phyloP scores from a whole-genome alignment of 2,797 vertebrate species.

The Crenichthys baileyi region DNA sequence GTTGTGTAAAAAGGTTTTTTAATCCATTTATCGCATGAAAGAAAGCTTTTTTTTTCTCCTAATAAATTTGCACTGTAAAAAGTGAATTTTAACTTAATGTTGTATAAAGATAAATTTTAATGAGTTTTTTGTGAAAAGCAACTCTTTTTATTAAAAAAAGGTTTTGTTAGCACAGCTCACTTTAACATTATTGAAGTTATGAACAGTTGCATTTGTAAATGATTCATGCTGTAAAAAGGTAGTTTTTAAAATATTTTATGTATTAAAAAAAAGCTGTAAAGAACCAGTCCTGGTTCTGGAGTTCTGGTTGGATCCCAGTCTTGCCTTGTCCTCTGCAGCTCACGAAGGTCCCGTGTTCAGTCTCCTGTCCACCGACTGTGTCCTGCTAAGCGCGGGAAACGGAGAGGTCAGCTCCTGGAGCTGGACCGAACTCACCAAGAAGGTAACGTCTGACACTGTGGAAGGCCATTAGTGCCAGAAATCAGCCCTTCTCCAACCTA shows the following conservation, averaged over 20 bases:
- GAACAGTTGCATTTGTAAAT: background rate
- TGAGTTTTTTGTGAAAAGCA: too few species aligned
- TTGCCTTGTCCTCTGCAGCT: conserved; percentile 69
- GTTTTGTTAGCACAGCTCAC: too few species aligned
- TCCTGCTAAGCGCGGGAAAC: conserved; percentile 82
- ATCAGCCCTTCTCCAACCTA: background rate
- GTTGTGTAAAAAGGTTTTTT: too few species aligned
- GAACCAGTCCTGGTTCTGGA: background rate
- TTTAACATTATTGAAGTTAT: too few species aligned
- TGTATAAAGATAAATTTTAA: too few species aligned
- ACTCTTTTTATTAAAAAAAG: too few species aligned
- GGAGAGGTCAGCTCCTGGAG: conserved; percentile 90
- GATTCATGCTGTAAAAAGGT: background rate
- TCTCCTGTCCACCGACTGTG: conserved; percentile 83
- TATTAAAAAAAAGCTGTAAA: too few species aligned
- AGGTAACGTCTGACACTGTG: conserved; percentile 60
- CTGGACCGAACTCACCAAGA: conserved; percentile 89
- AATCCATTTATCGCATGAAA: background rate
- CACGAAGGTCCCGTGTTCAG: conserved; percentile 88
- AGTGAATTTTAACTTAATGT: too few species aligned
- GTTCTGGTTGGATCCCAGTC: background rate
- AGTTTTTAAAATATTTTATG: too few species aligned
- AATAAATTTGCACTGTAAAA: too few species aligned
- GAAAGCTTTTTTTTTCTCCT: too few species aligned
- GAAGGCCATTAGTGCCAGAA: background rate